phyloP scores from a whole-genome alignment of 1,140 invertebrate genomes.

The Drosophila persimilis region DNA sequence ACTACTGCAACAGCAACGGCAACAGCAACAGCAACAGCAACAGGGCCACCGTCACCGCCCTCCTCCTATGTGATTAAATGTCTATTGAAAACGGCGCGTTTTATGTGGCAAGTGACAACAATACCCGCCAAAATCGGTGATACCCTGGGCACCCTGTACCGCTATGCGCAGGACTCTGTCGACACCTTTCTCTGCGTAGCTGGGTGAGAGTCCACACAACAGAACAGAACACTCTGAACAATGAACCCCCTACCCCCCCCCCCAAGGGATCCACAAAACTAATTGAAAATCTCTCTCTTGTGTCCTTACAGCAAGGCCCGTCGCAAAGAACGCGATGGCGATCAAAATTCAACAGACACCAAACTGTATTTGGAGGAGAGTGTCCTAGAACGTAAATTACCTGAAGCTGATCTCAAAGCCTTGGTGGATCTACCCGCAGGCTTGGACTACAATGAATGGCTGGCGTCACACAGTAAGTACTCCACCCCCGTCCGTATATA shows the following conservation, averaged over 20 bases:
- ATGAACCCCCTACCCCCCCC: not conserved
- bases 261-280: not conserved
- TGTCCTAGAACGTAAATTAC: constrained; percentile 95
- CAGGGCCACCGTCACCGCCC: constrained; percentile 16
- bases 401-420: constrained; percentile 95
- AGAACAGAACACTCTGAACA: not conserved
- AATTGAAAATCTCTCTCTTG: constrained; percentile 8
- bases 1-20: constrained; percentile 19
- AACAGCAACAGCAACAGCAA: constrained; percentile 11
- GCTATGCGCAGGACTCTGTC: constrained; percentile 81
- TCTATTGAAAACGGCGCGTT: constrained; percentile 75
- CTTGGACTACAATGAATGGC: constrained; percentile 99
- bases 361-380: constrained; percentile 98
- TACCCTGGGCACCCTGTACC: constrained; percentile 76
- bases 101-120: constrained; percentile 83
- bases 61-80: constrained; percentile 80
- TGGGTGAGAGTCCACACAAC: constrained; percentile 68
- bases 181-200: constrained; percentile 81
- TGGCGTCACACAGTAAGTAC: constrained; percentile 97
- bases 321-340: constrained; percentile 96
- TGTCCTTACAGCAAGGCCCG: constrained; percentile 94
- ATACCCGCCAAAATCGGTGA: constrained; percentile 81
- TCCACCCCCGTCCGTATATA: not conserved
- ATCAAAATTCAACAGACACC: constrained; percentile 91
- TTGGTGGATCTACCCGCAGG: constrained; percentile 96